These are phyloP conservation scores for Toxostoma redivivum DNA, from an alignment of 2,113 vertebrate species.

Conservation along the genomic window DNA sequence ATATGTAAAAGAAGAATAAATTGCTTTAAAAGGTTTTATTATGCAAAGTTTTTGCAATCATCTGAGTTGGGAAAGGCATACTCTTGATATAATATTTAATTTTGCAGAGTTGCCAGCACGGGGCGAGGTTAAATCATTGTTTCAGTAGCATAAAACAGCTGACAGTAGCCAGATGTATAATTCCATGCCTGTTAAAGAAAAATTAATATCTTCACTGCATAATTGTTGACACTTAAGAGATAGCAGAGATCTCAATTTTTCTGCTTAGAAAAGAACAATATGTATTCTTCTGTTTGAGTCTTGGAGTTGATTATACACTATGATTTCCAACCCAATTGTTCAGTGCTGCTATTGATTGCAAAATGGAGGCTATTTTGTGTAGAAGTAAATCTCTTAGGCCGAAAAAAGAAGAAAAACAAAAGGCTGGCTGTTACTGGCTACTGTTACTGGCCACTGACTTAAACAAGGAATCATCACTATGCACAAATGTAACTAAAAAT, in stretches of 20 bases:
- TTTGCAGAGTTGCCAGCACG: neutral
- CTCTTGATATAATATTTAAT: neutral
- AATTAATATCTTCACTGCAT: constrained; percentile 12
- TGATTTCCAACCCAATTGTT: constrained; percentile 26
- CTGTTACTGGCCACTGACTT: neutral
- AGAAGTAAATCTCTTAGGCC: neutral
- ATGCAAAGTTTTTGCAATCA: neutral
- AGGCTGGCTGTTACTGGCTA: neutral
- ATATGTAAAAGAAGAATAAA: neutral
- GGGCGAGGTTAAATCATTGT: constrained; percentile 9
- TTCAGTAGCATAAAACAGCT: neutral
- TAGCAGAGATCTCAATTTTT: neutral
- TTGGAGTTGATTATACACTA: neutral
- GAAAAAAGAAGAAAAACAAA: neutral
- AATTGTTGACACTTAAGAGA: constrained; percentile 22
- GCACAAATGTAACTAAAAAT: neutral
- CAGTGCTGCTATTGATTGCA: constrained; percentile 12
- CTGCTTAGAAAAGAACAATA: constrained; percentile 10
- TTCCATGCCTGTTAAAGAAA: constrained; percentile 4
- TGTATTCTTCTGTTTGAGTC: neutral
- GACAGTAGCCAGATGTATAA: constrained; percentile 2
- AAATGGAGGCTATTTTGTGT: neutral
- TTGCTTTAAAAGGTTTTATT: neutral
- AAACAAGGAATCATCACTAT: neutral
- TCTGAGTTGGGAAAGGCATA: neutral